Conservation (phyloP, 2,888 invertebrate species). For the Sinopyrophorus schimmeli region DNA sequence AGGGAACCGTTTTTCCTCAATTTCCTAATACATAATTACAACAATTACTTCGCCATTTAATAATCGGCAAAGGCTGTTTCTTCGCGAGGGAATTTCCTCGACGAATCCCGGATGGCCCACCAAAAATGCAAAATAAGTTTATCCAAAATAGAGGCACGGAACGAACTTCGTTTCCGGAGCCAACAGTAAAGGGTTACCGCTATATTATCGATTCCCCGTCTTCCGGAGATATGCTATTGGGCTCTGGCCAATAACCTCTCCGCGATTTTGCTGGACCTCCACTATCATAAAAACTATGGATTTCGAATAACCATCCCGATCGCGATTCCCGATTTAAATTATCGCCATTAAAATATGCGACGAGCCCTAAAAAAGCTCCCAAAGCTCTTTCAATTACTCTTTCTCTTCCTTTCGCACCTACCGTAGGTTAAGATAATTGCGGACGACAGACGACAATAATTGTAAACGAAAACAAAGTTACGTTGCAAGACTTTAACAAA, state of each 20-base stretch:
- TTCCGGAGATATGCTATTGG: slow-evolving; percentile 43
- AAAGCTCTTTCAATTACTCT: no score
- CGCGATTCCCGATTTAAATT: no score
- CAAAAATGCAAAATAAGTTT: slow-evolving; percentile 35
- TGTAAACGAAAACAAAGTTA: slow-evolving; percentile 26
- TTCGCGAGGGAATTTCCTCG: no score
- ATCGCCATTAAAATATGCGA: no score
- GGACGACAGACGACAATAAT: slow-evolving; percentile 23
- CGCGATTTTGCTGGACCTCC: slow-evolving; percentile 32
- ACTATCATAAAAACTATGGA: no score
- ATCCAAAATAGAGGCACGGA: slow-evolving; percentile 28
- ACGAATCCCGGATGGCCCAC: no score
- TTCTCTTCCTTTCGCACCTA: no score
- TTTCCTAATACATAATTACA: slow-evolving; percentile 21
- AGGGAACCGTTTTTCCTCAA: slow-evolving; percentile 19
- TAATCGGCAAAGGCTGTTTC: no score
- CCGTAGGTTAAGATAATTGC: slow-evolving; percentile 20
- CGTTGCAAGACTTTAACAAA: slow-evolving; percentile 19
- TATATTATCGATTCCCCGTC: slow-evolving; percentile 43
- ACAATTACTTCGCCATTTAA: no score
- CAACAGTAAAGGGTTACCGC: slow-evolving; percentile 42
- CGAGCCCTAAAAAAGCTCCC: no score
- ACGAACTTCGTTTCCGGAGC: slow-evolving; percentile 41
- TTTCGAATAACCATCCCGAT: no score
- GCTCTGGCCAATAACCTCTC: slow-evolving; percentile 42